phyloP scores from a whole-genome alignment of 1,140 invertebrate species.

The Drosophila nikananu region DNA sequence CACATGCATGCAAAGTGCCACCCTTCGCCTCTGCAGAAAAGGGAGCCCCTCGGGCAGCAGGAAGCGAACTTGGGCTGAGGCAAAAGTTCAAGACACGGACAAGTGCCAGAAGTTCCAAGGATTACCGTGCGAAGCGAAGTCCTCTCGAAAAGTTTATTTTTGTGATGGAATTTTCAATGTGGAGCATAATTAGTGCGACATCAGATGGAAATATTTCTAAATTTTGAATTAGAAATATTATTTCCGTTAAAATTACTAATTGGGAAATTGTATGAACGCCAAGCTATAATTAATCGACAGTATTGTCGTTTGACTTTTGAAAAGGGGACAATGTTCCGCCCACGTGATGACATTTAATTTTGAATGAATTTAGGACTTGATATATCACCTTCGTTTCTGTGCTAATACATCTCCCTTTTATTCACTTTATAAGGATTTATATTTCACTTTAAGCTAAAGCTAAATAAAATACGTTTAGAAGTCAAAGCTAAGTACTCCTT shows the following conservation, averaged over 20 bases:
- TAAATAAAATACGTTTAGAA: neutral
- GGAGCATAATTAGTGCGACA: constrained; percentile 5
- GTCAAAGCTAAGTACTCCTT: neutral
- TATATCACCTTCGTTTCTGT: neutral
- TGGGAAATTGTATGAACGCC: neutral
- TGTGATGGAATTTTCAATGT: neutral
- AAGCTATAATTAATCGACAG: constrained; percentile 15
- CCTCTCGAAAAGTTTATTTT: constrained; percentile 15
- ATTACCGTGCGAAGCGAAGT: constrained; percentile 9
- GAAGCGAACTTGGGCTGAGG: constrained; percentile 46
- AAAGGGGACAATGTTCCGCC: constrained; percentile 18
- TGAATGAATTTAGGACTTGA: no score
- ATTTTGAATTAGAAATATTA: no score
- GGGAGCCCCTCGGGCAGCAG: constrained; percentile 15
- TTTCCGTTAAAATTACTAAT: neutral
- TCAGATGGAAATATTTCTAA: neutral
- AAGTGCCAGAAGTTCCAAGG: constrained; percentile 56
- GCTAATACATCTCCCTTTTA: neutral
- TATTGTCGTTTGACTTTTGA: constrained; percentile 59
- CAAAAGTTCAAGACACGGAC: constrained; percentile 73
- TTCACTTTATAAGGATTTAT: neutral
- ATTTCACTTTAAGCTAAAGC: no score
- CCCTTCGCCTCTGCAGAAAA: neutral
- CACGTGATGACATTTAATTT: constrained; percentile 68
- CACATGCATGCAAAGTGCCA: constrained; percentile 39